These are phyloP conservation scores for Megaleporinus macrocephalus DNA, from an alignment of 2,113 vertebrate genomes.

Conservation along the genomic window DNA sequence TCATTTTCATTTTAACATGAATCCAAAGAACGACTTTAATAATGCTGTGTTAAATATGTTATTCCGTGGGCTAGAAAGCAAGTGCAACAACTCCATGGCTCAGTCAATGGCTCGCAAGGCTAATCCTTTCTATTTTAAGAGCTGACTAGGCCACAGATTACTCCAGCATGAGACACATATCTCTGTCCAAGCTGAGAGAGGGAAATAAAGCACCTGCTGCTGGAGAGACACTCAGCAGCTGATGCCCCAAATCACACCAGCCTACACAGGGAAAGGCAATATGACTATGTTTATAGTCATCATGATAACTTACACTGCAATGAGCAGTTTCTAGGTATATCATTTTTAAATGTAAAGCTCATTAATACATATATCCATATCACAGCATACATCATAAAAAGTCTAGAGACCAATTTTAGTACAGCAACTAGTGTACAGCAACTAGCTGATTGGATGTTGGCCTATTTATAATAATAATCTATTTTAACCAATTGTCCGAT, in stretches of 20 bases:
- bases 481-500: too few species aligned
- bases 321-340: too few species aligned
- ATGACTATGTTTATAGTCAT: not conserved
- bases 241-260: constrained; percentile 20
- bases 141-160: constrained; percentile 50
- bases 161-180: constrained; percentile 33
- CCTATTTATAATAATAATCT: too few species aligned
- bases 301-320: too few species aligned
- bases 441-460: too few species aligned
- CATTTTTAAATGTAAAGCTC: too few species aligned
- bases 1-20: not conserved
- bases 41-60: not conserved
- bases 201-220: constrained; percentile 17
- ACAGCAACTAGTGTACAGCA: too few species aligned
- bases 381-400: too few species aligned
- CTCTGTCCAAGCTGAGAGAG: constrained; percentile 27
- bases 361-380: too few species aligned
- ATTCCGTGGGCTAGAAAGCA: not conserved
- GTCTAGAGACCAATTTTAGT: too few species aligned
- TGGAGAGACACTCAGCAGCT: not conserved
- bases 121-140: constrained; percentile 62
- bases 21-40: not conserved
- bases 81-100: not conserved
- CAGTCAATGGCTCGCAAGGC: constrained; percentile 27
- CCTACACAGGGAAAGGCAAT: not conserved